A percentile compares a stretch with the other conserved stretches of the same genome.
Evolutionary conservation across 2,113 vertebrate genomes (phyloP).

Genomic region (Heterotilapia buettikoferi): DNA sequence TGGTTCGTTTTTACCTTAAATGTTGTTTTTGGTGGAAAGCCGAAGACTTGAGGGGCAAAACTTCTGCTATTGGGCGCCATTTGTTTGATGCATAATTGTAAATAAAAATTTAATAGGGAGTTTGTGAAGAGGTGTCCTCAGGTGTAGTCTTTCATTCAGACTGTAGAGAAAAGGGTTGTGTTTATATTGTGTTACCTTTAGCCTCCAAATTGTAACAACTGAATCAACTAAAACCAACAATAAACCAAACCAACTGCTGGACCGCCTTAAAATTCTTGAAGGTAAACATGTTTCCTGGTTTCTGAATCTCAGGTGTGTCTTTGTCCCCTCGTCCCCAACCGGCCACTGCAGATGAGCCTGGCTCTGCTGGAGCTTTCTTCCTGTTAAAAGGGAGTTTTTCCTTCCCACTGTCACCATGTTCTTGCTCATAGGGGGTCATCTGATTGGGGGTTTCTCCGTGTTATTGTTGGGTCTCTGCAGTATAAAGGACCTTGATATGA

Average conservation of each 20-base stretch:
- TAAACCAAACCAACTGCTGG: neutral
- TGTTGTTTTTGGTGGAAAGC: neutral
- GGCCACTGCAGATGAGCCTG: neutral
- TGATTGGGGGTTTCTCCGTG: rapidly evolving
- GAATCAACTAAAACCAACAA: neutral
- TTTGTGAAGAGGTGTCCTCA: neutral
- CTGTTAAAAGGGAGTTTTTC: neutral
- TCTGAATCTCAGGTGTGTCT: neutral
- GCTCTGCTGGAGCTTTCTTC: neutral
- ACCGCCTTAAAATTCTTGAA: neutral
- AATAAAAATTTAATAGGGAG: neutral
- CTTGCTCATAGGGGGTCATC: rapidly evolving
- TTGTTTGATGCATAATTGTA: neutral
- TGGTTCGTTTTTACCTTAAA: neutral
- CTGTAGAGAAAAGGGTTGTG: neutral
- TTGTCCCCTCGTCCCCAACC: neutral
- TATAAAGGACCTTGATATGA: rapidly evolving
- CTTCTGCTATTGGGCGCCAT: rapidly evolving
- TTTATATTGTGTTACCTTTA: neutral
- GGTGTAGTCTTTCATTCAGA: neutral
- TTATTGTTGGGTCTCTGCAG: neutral
- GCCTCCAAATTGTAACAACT: neutral
- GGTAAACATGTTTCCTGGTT: neutral
- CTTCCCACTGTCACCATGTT: neutral
- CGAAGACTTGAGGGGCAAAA: neutral